Conservation (phyloP, 92 coral and sea anemone genomes). For the Plumapathes pennacea region DNA sequence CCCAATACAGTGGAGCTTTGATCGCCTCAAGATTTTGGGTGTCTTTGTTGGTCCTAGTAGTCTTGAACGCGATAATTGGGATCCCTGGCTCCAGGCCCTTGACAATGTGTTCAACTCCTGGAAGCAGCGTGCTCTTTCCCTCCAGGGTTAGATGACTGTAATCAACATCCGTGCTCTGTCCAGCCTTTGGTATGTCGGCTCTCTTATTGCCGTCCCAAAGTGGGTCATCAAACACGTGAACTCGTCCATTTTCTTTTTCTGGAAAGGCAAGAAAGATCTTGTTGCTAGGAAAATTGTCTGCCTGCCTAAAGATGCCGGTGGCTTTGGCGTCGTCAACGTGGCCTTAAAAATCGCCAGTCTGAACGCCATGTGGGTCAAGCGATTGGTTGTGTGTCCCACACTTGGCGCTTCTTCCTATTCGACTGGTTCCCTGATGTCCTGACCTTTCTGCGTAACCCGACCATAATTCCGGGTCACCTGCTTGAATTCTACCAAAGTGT, state of each 20-base stretch:
- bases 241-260: constrained; percentile 11
- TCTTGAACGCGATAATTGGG: constrained; percentile 1
- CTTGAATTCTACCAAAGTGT: too few relatives aligned
- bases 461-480: too few relatives aligned
- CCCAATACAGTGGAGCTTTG: constrained; percentile 33
- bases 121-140: not conserved
- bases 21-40: constrained; percentile 9
- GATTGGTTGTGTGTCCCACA: too few relatives aligned
- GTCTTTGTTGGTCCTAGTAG: constrained; percentile 1
- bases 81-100: not conserved
- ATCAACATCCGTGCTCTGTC: not conserved
- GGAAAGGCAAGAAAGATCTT: constrained; percentile 3
- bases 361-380: too few relatives aligned
- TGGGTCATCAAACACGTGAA: not conserved
- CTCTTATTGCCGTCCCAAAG: not conserved
- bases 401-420: too few relatives aligned
- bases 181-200: constrained; percentile 3
- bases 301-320: not conserved
- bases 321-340: not conserved
- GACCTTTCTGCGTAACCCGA: too few relatives aligned
- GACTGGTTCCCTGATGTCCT: too few relatives aligned
- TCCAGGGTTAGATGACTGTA: not conserved
- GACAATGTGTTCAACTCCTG: not conserved
- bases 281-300: not conserved
- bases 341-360: too few relatives aligned